These are phyloP conservation scores for Cheilosia vernalis DNA, from an alignment of 2,888 invertebrate species.

Conservation along the genomic window DNA sequence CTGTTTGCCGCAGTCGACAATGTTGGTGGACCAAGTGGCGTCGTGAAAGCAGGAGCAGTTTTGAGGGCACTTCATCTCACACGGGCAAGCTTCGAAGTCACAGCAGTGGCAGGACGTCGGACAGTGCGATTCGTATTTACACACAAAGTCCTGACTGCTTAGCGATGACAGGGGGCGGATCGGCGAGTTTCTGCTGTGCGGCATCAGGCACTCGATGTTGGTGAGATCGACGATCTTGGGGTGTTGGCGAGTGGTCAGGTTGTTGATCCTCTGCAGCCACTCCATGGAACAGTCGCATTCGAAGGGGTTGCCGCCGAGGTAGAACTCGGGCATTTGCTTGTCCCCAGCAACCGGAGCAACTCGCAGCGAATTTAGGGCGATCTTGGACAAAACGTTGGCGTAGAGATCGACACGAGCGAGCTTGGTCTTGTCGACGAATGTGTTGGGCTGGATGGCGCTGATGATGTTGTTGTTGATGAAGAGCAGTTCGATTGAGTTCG, in stretches of 20 bases:
- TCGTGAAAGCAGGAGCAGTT: conserved; percentile 98
- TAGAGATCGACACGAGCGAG: conserved; percentile 95
- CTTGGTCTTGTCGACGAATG: conserved; percentile 93
- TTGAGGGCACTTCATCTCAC: conserved; percentile 97
- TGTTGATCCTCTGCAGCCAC: conserved; percentile 95
- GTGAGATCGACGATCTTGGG: conserved; percentile 95
- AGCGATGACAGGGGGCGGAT: conserved; percentile 91
- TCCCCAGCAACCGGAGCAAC: conserved; percentile 88
- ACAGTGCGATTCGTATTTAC: conserved; percentile 96
- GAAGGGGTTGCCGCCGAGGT: conserved; percentile 96
- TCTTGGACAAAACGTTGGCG: conserved; percentile 92
- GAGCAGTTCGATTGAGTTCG: conserved; percentile 93
- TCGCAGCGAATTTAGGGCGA: conserved; percentile 92
- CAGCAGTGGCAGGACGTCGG: conserved; percentile 98
- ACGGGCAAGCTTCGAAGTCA: conserved; percentile 97
- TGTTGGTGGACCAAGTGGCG: conserved; percentile 95
- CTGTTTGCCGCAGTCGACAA: conserved; percentile 93
- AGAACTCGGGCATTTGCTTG: conserved; percentile 92
- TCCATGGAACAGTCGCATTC: conserved; percentile 98
- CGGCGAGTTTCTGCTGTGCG: conserved; percentile 91
- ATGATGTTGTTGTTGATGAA: conserved; percentile 96
- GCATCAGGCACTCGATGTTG: conserved; percentile 94
- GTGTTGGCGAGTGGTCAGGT: conserved; percentile 92
- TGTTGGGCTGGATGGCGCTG: conserved; percentile 91
- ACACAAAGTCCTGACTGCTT: conserved; percentile 93